Percentiles rank a stretch among this genome's conserved stretches.
Conservation (phyloP, 2,113 vertebrate genomes). For the Myrmophylax atrothorax region DNA sequence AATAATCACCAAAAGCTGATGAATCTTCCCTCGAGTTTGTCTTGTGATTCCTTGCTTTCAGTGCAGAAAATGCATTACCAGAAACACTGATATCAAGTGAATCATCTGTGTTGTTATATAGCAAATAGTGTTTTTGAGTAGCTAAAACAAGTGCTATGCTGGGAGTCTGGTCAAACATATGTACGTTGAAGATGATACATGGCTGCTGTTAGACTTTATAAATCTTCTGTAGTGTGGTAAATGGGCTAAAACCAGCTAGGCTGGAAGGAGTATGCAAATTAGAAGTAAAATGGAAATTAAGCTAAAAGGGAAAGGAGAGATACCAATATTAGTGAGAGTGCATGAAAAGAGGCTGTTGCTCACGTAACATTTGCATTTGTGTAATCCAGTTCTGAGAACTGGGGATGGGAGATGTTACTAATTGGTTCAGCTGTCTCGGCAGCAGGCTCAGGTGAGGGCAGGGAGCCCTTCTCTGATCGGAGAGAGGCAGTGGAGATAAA, state of each 20-base stretch:
- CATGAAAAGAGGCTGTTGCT: neutral
- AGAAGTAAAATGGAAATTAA: slow-evolving; percentile 15
- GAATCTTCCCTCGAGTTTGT: neutral
- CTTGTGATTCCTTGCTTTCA: neutral
- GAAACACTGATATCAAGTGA: neutral
- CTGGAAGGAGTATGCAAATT: slow-evolving; percentile 44
- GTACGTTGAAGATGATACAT: neutral
- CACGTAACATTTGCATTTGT: neutral
- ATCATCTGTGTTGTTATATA: slow-evolving; percentile 1
- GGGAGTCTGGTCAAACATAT: slow-evolving; percentile 7
- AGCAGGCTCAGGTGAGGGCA: neutral
- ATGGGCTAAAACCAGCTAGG: slow-evolving; percentile 24
- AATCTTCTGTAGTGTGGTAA: slow-evolving; percentile 41
- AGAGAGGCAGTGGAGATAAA: neutral
- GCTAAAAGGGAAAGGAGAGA: neutral
- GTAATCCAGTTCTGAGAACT: neutral
- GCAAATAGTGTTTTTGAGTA: neutral
- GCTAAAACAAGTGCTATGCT: neutral
- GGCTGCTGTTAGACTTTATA: slow-evolving; percentile 42
- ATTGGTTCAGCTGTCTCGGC: rapidly evolving
- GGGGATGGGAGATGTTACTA: neutral
- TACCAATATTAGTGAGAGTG: neutral
- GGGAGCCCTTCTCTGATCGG: neutral
- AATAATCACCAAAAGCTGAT: neutral
- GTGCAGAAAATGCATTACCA: neutral